Evolutionary conservation across 35 echinoderm and acorn worm genomes (phyloP).

Genomic region (Ptychodera flava): DNA sequence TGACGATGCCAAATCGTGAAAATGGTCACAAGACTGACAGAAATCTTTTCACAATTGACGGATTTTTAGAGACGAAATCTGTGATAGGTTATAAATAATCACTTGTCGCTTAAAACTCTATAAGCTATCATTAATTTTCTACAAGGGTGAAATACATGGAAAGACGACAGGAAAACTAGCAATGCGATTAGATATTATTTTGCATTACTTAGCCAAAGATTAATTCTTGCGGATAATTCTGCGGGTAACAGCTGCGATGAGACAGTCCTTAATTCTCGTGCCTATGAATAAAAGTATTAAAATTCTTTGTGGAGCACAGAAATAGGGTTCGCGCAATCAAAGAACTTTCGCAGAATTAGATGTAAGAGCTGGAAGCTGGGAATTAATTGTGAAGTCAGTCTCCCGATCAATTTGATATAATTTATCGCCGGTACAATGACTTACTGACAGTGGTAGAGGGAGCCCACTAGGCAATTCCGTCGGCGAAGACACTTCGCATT

Average conservation of each 20-base stretch:
- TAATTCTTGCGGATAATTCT: not conserved
- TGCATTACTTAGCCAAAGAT: not conserved
- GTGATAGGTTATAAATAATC: not conserved
- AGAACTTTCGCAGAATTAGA: not conserved
- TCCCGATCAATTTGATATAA: not conserved
- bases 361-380: not conserved
- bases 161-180: not conserved
- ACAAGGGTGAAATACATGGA: not conserved
- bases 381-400: not conserved
- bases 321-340: not conserved
- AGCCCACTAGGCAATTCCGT: not conserved
- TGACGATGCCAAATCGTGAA: not conserved
- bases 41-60: not conserved
- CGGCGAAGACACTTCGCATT: not conserved
- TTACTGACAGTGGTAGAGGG: not conserved
- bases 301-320: not conserved
- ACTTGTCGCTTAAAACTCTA: not conserved
- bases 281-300: not conserved
- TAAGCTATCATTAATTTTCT: not conserved
- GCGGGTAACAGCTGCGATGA: not conserved
- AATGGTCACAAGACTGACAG: not conserved
- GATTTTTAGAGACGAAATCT: not conserved
- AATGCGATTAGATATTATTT: not conserved
- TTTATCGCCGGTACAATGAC: not conserved
- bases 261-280: not conserved